Evolutionary conservation across 2,888 invertebrate species (phyloP).

Genomic region (Dolichomitus sp.): DNA sequence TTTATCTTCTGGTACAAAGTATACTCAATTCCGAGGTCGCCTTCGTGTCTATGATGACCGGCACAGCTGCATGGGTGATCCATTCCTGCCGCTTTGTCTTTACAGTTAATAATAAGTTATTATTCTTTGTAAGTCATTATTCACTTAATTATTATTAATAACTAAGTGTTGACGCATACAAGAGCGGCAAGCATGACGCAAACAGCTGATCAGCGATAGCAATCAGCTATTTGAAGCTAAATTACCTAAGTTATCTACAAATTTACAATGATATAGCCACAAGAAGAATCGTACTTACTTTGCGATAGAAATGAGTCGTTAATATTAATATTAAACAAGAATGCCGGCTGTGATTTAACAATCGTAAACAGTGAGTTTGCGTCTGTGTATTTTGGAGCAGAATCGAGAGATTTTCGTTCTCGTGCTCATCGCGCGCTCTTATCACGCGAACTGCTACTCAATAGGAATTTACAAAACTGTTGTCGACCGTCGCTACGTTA

Average conservation of each 20-base stretch:
- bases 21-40: constrained; percentile 92
- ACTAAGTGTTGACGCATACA: not conserved
- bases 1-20: constrained; percentile 97
- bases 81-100: constrained; percentile 68
- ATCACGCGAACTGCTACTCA: constrained; percentile 13
- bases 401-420: not conserved
- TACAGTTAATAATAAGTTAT: not conserved
- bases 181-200: not conserved
- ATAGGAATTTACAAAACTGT: not conserved
- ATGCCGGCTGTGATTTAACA: constrained; percentile 13
- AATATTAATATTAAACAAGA: not conserved
- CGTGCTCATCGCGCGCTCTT: not conserved
- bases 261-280: no score
- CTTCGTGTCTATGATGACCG: constrained; percentile 73
- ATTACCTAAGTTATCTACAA: no score
- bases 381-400: not conserved
- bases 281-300: constrained; percentile 7
- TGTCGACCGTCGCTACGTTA: constrained; percentile 26
- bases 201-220: constrained; percentile 6
- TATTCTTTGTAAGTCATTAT: no score
- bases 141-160: no score
- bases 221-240: constrained; percentile 1
- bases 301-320: not conserved
- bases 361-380: constrained; percentile 24
- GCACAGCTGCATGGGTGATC: constrained; percentile 79